Evolutionary conservation across 2,797 vertebrate genomes (phyloP), one percentile per base, ranked within the genome.

Genomic region (Uromys caudimaculatus): DNA sequence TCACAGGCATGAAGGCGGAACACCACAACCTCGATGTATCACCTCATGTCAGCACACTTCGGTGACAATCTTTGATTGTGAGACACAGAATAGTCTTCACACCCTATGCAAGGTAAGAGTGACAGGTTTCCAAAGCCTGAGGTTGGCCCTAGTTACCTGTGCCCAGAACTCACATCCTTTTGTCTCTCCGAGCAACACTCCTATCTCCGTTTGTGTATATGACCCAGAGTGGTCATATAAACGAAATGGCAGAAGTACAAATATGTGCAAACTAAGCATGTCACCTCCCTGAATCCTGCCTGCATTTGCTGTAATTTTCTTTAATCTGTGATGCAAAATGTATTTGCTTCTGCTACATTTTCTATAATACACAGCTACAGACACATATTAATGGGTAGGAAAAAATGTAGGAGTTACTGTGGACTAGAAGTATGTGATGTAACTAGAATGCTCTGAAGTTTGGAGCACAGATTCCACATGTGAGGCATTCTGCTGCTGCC

Each of bases 311-410:
- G 75, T 77, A 69, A 86, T 77, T 83, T 88, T 44, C 58, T 79
- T 94, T 71, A 69, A 52, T 89, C 29, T 83, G 41, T 88, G 69
- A 87, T 41, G 71, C 14, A 93, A 73, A 77, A n/a, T 69, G 58
- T 78, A 83, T 95, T 91, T 96, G 82, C 19, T 94, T 93, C 77
- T 56, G 69, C 83, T 89, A 87, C 47, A 64, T 77, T 91, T 93
- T 64, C 88, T 82, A 54, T 32, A 32, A 62, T 38, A 44, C 10
- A 69, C 75, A 82, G 69, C 16, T 83, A 64, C 35, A 90, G 44
- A 27, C 50, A 56, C 27, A 38, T 1, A 2, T 47, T 71, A n/a
- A 23, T 56, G 73, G 83, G 56, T 52, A 93, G 54, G 92, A 56
- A 1, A 44, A 67, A 81, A 76, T 32, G n/a, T 17, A 38, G 91